Base-by-base conservation (phyloP, 2,797 vertebrate genomes). In the Lacerta viridis region DNA sequence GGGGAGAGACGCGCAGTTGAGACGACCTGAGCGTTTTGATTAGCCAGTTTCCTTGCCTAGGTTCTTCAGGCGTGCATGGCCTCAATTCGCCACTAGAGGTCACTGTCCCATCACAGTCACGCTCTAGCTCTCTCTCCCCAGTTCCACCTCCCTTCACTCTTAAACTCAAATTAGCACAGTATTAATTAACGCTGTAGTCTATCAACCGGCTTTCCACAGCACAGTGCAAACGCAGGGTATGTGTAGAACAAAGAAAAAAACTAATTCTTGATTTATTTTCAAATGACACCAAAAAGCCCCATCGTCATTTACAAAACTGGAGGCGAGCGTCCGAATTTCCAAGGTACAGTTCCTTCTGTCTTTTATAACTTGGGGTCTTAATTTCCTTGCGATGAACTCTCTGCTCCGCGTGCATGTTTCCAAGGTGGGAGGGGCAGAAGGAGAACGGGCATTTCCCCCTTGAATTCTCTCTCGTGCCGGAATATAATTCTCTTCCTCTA, bases 151-250 rank as follows among this genome's bases (percentile, higher is more conserved):
- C 84, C 2, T 85, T 89, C 94, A 50, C 90, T 86, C 2, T 85
- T 88, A 50, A 74, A 94, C 96, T 95, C 93, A 94, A 96, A 96
- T 96, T 97, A 96, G 94, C 94, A 77, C 90, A 85, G 93, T 89
- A 93, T 94, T 97, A 97, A 97, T 97, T 96, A 96, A 95, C 95
- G 93, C 92, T 90, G 93, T 91, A 93, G 96, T 93, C 94, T 92
- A 94, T 95, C 95, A 94, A 94, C 85, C 89, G 93, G 91, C 87
- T 91, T 90, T 95, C 88, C 87, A 88, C 92, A 3, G 91, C 91
- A 92, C 93, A 88, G 88, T 92, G 90, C 91, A 91, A 80, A 87
- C 75, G 92, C 93, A 86, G 93, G 90, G 92, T 90, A 95, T 95
- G 92, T 92, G 95, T 93, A 96, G 95, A 89, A 90, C 92, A 92